phyloP scores from a whole-genome alignment of 2,113 vertebrate genomes.

The Stigmatopora nigra region DNA sequence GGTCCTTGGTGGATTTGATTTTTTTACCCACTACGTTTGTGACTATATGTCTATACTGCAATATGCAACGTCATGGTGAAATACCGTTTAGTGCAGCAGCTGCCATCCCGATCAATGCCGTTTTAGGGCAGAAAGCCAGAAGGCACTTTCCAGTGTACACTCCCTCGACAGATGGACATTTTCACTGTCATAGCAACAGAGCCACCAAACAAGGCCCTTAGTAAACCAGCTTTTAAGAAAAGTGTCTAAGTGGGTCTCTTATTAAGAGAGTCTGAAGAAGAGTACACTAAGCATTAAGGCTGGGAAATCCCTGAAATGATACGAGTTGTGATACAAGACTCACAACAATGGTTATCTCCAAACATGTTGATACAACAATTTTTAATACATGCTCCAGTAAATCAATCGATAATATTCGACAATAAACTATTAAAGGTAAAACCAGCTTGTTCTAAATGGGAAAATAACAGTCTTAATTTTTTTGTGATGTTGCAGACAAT shows the following conservation, averaged over 20 bases:
- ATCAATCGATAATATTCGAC: too few species aligned
- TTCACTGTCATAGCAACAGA: conserved; percentile 35
- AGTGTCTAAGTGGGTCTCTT: neutral
- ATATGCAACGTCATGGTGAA: conserved; percentile 1
- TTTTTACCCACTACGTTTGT: neutral
- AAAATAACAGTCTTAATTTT: too few species aligned
- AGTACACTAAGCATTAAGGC: too few species aligned
- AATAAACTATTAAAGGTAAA: too few species aligned
- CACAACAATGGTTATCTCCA: too few species aligned
- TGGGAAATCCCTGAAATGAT: too few species aligned
- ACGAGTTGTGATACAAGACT: too few species aligned
- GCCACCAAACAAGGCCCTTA: conserved; percentile 39
- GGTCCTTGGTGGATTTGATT: neutral
- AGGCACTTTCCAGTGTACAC: conserved; percentile 16
- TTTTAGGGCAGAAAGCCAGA: conserved; percentile 46
- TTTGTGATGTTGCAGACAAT: too few species aligned
- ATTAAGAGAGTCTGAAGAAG: too few species aligned
- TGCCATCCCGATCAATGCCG: conserved; percentile 20
- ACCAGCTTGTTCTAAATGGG: too few species aligned
- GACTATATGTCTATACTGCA: neutral
- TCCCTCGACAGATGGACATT: conserved; percentile 59
- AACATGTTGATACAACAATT: too few species aligned
- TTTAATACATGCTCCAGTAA: too few species aligned
- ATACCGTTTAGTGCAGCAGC: neutral
- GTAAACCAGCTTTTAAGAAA: conserved; percentile 39